Evolutionary conservation across 2,888 invertebrate genomes (phyloP).

Genomic region (Chrysomela aeneicollis): DNA sequence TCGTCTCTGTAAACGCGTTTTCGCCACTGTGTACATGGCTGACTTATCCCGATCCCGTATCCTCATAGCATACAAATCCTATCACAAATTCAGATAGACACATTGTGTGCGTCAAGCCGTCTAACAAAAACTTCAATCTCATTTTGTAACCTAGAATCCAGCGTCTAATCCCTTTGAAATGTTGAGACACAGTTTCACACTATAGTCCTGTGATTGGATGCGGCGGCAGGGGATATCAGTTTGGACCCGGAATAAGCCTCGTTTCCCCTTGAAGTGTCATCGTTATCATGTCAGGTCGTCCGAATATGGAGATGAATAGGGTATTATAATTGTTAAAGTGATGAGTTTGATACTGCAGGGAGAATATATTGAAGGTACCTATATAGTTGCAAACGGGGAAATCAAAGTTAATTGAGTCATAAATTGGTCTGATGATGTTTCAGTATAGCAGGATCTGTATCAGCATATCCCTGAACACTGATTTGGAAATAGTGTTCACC

Average conservation of each 20-base stretch:
- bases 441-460: too few species aligned
- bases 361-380: too few species aligned
- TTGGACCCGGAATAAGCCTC: not conserved
- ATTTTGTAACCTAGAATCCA: not conserved
- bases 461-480: too few species aligned
- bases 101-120: not conserved
- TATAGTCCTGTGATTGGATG: not conserved
- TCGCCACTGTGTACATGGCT: not conserved
- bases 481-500: too few species aligned
- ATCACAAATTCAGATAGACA: not conserved
- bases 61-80: conserved; percentile 1
- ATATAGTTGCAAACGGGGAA: too few species aligned
- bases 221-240: not conserved
- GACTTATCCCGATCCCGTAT: not conserved
- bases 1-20: not conserved
- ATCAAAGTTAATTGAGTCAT: too few species aligned
- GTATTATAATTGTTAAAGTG: not conserved
- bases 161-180: not conserved
- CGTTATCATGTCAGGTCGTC: not conserved
- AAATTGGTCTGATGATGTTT: too few species aligned
- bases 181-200: conserved; percentile 1
- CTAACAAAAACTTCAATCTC: conserved; percentile 3
- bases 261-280: not conserved
- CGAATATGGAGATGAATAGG: not conserved
- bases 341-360: not conserved